These are phyloP conservation scores for Asobara japonica DNA, from an alignment of 1,140 invertebrate species.

Conservation along the genomic window DNA sequence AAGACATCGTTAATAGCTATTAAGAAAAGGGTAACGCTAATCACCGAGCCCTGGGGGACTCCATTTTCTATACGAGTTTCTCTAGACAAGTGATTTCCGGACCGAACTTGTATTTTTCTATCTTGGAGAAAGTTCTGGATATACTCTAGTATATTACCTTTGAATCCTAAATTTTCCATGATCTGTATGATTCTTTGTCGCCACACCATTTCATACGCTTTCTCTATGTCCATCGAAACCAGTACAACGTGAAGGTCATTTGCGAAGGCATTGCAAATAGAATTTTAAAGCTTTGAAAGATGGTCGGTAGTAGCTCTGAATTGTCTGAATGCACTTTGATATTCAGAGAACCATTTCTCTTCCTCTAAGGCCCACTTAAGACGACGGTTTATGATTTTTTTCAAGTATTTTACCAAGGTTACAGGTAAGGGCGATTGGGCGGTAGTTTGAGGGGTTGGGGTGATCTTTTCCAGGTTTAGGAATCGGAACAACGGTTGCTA, in stretches of 20 bases:
- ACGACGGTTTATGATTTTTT: conserved; percentile 10
- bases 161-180: background rate
- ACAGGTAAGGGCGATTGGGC: conserved; percentile 8
- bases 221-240: background rate
- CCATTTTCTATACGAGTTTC: background rate
- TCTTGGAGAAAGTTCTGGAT: background rate
- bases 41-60: conserved; percentile 7
- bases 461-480: background rate
- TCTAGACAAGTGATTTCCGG: background rate
- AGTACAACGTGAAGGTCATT: background rate
- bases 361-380: background rate
- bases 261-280: background rate
- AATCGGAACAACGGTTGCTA: background rate
- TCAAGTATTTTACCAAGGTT: conserved; percentile 16
- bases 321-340: conserved; percentile 10
- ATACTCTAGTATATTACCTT: background rate
- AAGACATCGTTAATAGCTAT: conserved; percentile 9
- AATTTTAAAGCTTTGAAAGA: background rate
- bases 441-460: background rate
- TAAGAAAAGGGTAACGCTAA: background rate
- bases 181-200: background rate
- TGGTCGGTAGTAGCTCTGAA: background rate
- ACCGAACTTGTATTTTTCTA: background rate
- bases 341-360: background rate
- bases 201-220: conserved; percentile 18